Percentiles rank a stretch among this genome's conserved stretches.
Conservation (phyloP, 2,113 vertebrate species). For the Xiphophorus hellerii region DNA sequence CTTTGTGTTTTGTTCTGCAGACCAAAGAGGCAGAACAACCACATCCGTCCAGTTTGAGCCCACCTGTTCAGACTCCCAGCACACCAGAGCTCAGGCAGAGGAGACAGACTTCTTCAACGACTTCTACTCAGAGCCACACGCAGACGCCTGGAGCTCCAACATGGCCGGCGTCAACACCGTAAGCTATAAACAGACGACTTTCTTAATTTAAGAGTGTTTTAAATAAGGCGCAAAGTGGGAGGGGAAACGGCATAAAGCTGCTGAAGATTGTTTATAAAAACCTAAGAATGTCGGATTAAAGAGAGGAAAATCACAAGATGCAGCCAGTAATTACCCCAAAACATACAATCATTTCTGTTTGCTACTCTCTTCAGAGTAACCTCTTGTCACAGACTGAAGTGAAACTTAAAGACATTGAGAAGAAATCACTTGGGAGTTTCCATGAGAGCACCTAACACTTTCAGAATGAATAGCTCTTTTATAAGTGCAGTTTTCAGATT, state of each 20-base stretch:
- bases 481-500: no score
- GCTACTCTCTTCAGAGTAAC: neutral
- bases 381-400: neutral
- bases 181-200: conserved; percentile 29
- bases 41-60: conserved; percentile 4
- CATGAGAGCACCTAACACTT: neutral
- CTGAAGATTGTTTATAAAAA: neutral
- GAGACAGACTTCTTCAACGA: conserved; percentile 27
- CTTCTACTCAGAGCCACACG: conserved; percentile 12
- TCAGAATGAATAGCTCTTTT: neutral
- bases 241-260: neutral
- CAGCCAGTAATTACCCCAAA: no score
- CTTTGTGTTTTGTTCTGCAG: conserved; percentile 19
- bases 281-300: neutral
- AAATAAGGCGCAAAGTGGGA: neutral
- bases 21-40: conserved; percentile 15
- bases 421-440: no score
- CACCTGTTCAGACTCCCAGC: neutral
- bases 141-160: conserved; percentile 11
- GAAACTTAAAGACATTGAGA: neutral
- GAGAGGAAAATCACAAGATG: no score
- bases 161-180: conserved; percentile 49
- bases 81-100: conserved; percentile 72
- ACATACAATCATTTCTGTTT: no score
- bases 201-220: neutral